phyloP scores from a whole-genome alignment of 2,797 vertebrate species.

The Heterohyrax brucei region DNA sequence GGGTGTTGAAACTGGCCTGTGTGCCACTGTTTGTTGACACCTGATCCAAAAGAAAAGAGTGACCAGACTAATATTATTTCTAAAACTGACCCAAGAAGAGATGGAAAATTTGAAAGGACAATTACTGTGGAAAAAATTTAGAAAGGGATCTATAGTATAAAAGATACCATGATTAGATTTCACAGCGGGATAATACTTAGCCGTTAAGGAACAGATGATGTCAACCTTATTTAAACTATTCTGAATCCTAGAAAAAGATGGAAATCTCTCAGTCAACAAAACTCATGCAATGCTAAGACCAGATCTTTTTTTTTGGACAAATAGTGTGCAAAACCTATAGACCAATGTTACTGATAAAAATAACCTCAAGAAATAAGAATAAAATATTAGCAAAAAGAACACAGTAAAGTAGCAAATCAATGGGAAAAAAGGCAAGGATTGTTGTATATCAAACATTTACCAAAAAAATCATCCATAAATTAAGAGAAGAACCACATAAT shows the following conservation, averaged over 20 bases:
- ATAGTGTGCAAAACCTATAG: neutral
- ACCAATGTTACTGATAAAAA: too few relatives aligned
- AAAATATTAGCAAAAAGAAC: constrained; percentile 16
- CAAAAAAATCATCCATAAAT: constrained; percentile 34
- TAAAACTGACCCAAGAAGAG: neutral
- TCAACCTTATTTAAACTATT: too few relatives aligned
- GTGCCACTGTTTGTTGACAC: neutral
- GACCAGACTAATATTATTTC: neutral
- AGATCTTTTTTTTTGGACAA: neutral
- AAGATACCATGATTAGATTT: neutral
- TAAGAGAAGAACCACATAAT: neutral
- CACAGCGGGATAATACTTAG: neutral
- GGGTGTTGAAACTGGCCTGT: neutral
- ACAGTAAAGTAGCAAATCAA: neutral
- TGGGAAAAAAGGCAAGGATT: neutral
- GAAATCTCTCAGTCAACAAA: neutral
- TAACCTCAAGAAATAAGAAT: neutral
- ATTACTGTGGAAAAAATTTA: constrained; percentile 28
- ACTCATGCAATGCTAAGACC: neutral
- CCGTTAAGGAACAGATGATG: constrained; percentile 3
- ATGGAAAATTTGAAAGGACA: constrained; percentile 51
- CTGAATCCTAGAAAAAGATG: too few relatives aligned
- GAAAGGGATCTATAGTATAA: neutral
- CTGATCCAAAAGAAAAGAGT: neutral
- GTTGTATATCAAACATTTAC: neutral